Conservation (phyloP, 2,113 vertebrate species). For the Syngnathoides biaculeatus region DNA sequence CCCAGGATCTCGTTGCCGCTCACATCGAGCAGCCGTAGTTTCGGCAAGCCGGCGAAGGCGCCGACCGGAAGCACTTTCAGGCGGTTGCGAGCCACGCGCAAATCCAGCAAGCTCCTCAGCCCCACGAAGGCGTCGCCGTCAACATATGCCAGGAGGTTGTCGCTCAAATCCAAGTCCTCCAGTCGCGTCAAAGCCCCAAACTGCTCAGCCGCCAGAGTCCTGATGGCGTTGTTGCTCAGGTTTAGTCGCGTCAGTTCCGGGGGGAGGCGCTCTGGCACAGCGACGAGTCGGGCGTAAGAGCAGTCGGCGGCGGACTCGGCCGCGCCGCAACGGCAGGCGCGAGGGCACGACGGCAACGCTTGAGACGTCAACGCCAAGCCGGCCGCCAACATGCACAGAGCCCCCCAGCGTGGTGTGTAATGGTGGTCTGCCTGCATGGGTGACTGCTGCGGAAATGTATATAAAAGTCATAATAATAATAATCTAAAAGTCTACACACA, state of each 20-base stretch:
- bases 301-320: conserved; percentile 73
- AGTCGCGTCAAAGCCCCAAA: conserved; percentile 72
- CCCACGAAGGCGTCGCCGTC: conserved; percentile 79
- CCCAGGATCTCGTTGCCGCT: conserved; percentile 82
- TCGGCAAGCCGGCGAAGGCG: conserved; percentile 72
- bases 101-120: conserved; percentile 62
- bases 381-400: conserved; percentile 55
- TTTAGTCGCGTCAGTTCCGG: conserved; percentile 70
- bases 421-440: conserved; percentile 55
- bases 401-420: conserved; percentile 55
- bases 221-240: conserved; percentile 77
- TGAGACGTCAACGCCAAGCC: conserved; percentile 43
- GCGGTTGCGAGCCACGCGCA: conserved; percentile 72
- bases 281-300: conserved; percentile 60
- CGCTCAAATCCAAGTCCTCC: conserved; percentile 79
- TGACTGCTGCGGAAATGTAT: conserved; percentile 1
- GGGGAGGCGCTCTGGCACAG: conserved; percentile 68
- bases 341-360: conserved; percentile 63
- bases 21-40: conserved; percentile 77
- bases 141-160: conserved; percentile 76
- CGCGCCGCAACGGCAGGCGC: conserved; percentile 70
- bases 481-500: background rate
- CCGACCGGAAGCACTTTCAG: conserved; percentile 78
- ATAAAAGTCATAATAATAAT: background rate
- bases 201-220: conserved; percentile 68